Percentiles rank a stretch among this genome's conserved stretches.
These are phyloP conservation scores for Eretmocerus hayati DNA, from an alignment of 2,888 invertebrate genomes.

Conservation along the genomic window DNA sequence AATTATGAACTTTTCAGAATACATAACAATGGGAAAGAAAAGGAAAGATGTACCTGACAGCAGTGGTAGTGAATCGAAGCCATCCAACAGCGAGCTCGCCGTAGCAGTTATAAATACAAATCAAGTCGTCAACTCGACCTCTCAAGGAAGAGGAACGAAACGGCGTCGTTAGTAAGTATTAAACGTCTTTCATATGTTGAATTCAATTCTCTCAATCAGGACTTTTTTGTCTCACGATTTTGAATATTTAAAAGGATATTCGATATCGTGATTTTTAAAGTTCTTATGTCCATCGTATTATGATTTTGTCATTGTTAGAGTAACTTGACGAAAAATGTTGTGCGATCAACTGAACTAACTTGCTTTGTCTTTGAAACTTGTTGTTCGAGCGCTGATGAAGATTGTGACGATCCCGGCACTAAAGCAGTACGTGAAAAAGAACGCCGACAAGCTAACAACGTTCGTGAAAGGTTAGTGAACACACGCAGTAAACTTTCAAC, in stretches of 20 bases:
- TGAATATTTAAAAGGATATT: too few species aligned
- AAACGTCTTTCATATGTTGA: too few species aligned
- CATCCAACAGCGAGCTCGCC: slow-evolving; percentile 52
- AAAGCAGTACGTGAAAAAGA: slow-evolving; percentile 93
- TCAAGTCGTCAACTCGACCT: slow-evolving; percentile 54
- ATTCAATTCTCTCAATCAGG: too few species aligned
- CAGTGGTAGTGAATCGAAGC: slow-evolving; percentile 54
- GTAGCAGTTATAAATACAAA: slow-evolving; percentile 49
- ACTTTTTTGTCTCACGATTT: too few species aligned
- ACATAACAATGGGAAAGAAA: slow-evolving; percentile 57
- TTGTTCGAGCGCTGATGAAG: slow-evolving; percentile 79
- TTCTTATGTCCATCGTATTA: too few species aligned
- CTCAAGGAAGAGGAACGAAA: slow-evolving; percentile 56
- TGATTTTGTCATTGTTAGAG: too few species aligned
- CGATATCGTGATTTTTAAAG: too few species aligned
- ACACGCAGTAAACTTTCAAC: slow-evolving; percentile 45
- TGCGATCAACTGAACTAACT: slow-evolving; percentile 41
- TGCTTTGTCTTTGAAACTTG: slow-evolving; percentile 49
- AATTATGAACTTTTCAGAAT: slow-evolving; percentile 39
- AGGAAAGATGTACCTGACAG: slow-evolving; percentile 78
- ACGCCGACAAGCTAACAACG: slow-evolving; percentile 95
- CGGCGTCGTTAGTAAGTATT: slow-evolving; percentile 72
- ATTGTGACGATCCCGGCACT: slow-evolving; percentile 74
- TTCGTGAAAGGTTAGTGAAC: slow-evolving; percentile 82
- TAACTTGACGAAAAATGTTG: too few species aligned